phyloP scores from a whole-genome alignment of 2,888 invertebrate genomes.

The Heteromyza rotundicornis region DNA sequence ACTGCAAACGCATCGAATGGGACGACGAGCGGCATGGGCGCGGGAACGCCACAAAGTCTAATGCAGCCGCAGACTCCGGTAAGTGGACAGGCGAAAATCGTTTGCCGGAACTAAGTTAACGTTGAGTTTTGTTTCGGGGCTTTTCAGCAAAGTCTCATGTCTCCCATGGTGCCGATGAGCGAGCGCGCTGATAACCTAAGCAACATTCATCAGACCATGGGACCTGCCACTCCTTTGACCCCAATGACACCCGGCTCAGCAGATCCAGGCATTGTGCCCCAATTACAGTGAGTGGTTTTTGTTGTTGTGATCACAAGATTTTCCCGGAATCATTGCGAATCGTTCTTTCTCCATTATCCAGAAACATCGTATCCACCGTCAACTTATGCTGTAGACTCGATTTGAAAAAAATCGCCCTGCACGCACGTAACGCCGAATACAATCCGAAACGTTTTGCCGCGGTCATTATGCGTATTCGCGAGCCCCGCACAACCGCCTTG shows the following conservation, averaged over 20 bases:
- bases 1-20: constrained; percentile 12
- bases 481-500: constrained; percentile 81
- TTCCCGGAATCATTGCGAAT: too few relatives aligned
- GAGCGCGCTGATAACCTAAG: constrained; percentile 54
- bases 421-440: constrained; percentile 98
- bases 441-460: constrained; percentile 99
- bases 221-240: constrained; percentile 77
- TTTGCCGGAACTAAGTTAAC: too few relatives aligned
- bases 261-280: constrained; percentile 92
- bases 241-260: constrained; percentile 93
- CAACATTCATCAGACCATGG: constrained; percentile 68
- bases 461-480: constrained; percentile 95
- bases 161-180: constrained; percentile 74
- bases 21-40: constrained; percentile 29
- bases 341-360: constrained; percentile 57
- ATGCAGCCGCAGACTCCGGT: constrained; percentile 92
- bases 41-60: constrained; percentile 78
- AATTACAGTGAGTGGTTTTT: constrained; percentile 61
- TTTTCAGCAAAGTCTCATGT: constrained; percentile 82
- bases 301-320: background rate
- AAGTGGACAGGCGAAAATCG: constrained; percentile 35
- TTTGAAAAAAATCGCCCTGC: constrained; percentile 94
- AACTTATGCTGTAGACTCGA: constrained; percentile 95
- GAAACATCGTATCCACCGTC: constrained; percentile 98
- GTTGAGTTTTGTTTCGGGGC: constrained; percentile 11